Conservation (phyloP, 2,797 vertebrate genomes). For the Cercopithecus petaurista region DNA sequence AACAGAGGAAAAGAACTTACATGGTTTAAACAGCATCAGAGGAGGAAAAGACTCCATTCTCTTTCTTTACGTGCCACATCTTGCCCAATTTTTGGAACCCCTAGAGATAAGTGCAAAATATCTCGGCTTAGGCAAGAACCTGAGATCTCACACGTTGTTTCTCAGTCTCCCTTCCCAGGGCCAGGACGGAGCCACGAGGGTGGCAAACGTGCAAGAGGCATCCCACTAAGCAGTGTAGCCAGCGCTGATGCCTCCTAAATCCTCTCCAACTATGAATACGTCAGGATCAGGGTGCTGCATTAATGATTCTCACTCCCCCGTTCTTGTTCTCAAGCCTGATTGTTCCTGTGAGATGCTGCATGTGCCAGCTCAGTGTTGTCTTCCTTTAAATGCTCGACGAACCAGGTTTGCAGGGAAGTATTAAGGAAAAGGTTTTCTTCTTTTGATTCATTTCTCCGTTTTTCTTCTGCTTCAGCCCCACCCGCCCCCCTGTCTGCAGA, state of each 20-base stretch:
- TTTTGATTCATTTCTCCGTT: neutral
- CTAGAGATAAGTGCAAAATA: no score
- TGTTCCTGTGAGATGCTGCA: no score
- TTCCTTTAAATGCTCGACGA: neutral
- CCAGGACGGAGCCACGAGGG: neutral
- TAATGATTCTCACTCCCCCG: fast-evolving
- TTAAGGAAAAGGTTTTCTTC: neutral
- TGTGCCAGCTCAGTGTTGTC: neutral
- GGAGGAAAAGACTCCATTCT: neutral
- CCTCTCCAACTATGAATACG: no score
- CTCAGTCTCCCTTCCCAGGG: neutral
- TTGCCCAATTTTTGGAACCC: neutral
- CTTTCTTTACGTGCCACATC: no score
- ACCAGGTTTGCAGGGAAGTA: neutral
- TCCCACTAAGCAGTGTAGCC: neutral
- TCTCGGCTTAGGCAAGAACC: neutral
- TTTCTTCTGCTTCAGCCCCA: neutral
- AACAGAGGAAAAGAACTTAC: neutral
- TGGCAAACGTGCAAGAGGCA: no score
- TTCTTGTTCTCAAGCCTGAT: neutral
- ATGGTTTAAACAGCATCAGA: neutral
- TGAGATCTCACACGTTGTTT: no score
- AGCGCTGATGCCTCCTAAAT: neutral
- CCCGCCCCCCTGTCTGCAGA: neutral
- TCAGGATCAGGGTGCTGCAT: neutral